Evolutionary conservation across 2,797 vertebrate genomes (phyloP), one percentile per base, ranked within the genome.

Genomic region (Gambelia wislizenii): DNA sequence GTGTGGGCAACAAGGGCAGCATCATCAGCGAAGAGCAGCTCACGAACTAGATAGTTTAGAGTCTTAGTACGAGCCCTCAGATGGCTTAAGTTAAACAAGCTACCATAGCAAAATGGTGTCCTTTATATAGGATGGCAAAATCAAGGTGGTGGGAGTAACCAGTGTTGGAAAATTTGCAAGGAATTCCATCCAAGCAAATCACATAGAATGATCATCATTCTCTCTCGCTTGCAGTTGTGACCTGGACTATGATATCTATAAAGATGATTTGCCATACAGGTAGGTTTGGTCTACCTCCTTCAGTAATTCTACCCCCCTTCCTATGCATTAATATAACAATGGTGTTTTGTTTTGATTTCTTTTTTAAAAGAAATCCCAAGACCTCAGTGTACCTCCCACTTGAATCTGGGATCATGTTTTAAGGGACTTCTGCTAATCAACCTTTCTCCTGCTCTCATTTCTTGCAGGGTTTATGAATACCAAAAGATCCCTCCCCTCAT

Each of bases 401-500:
- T 33, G 42, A n/a, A 61, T 81, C 4, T 47, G 25, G 36, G 14
- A 39, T 49, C 22, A 22, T 44, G 18, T 25, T 44, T 47, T 83
- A 20, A 59, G 30, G 30, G 30, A 42, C 49, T 47, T 6, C 10
- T 78, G 52, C 70, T 47, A 42, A 49, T 42, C 56, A 36, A 1
- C 6, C 49, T 7, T 30, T 79, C 64, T 0, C 0, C 22, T 80
- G 16, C 1, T 25, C 16, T 2, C 39, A n/a, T 88, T 47, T 82
- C 75, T 72, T 14, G 20, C 72, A 96, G 96, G 83, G 80, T 94
- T 2, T 91, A 91, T 0, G 90, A 95, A 67, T 92, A 93, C 80
- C 96, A 95, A 90, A 94, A 94, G 90, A 96, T 95, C 39, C 93
- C 96, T 2, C 93, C 94, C 0, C 93, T 95, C 76, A 94, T 95